phyloP scores from a whole-genome alignment of 2,113 vertebrate species.

The Nibea coibor region DNA sequence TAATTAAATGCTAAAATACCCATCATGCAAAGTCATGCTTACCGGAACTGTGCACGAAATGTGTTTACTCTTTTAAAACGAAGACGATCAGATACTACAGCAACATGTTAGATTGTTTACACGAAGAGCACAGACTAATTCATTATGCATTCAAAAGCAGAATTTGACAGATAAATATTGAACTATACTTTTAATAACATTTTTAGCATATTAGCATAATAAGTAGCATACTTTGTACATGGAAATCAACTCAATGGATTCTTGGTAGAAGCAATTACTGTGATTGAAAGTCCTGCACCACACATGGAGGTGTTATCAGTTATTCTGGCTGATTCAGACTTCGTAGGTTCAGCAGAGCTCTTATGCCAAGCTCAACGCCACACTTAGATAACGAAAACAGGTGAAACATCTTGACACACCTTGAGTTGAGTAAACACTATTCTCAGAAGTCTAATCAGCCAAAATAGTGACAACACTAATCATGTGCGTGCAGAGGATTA shows the following conservation, averaged over 20 bases:
- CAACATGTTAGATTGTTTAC: background rate
- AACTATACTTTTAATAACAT: background rate
- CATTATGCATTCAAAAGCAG: background rate
- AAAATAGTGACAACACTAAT: constrained; percentile 4
- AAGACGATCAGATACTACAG: background rate
- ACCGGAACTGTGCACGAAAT: background rate
- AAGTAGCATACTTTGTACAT: background rate
- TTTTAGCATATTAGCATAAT: background rate
- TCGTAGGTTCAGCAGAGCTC: background rate
- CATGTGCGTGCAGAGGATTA: background rate
- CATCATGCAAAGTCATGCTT: background rate
- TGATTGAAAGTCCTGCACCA: background rate
- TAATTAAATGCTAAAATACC: background rate
- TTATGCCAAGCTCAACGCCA: background rate
- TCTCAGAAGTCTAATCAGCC: background rate
- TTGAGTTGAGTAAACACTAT: no score
- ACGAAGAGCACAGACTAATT: no score
- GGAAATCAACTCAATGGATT: background rate
- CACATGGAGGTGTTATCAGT: background rate
- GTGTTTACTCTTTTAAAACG: background rate
- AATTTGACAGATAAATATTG: background rate
- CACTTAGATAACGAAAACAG: background rate
- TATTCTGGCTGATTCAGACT: constrained; percentile 4
- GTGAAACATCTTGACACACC: background rate
- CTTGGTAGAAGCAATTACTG: background rate